A percentile compares a stretch with the other conserved stretches of the same genome.
phyloP scores from a whole-genome alignment of 2,888 invertebrate species.

The Ochropleura leucogaster region DNA sequence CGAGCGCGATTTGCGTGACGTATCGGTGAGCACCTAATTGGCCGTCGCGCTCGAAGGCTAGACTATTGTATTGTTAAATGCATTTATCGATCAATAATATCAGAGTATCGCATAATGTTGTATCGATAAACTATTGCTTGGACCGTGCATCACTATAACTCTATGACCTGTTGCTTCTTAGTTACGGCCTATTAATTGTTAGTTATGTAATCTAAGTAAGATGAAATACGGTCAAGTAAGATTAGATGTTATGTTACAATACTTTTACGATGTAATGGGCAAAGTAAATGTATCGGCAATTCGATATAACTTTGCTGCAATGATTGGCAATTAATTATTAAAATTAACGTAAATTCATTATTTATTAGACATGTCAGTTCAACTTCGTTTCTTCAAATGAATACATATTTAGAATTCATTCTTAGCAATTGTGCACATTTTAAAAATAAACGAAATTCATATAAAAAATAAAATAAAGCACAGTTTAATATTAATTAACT shows the following conservation, averaged over 20 bases:
- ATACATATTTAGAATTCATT: neutral
- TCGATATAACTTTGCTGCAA: neutral
- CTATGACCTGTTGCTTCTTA: constrained; percentile 44
- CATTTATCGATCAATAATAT: neutral
- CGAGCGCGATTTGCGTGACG: no score
- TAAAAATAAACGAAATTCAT: no score
- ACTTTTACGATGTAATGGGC: constrained; percentile 1
- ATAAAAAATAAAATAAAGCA: no score
- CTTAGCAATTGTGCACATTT: neutral
- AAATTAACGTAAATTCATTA: neutral
- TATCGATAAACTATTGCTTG: neutral
- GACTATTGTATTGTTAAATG: neutral
- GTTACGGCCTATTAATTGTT: constrained; percentile 49
- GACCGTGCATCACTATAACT: neutral
- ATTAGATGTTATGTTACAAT: constrained; percentile 29
- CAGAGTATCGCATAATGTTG: neutral
- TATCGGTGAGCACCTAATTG: no score
- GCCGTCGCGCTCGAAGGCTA: no score
- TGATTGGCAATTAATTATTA: neutral
- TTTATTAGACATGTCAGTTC: neutral
- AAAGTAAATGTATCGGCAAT: neutral
- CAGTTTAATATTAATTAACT: no score
- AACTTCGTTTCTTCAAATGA: neutral
- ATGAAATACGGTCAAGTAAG: constrained; percentile 45
- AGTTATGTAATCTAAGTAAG: constrained; percentile 26